phyloP scores from a whole-genome alignment of 1,140 invertebrate genomes.

The Tetraneura akinire region DNA sequence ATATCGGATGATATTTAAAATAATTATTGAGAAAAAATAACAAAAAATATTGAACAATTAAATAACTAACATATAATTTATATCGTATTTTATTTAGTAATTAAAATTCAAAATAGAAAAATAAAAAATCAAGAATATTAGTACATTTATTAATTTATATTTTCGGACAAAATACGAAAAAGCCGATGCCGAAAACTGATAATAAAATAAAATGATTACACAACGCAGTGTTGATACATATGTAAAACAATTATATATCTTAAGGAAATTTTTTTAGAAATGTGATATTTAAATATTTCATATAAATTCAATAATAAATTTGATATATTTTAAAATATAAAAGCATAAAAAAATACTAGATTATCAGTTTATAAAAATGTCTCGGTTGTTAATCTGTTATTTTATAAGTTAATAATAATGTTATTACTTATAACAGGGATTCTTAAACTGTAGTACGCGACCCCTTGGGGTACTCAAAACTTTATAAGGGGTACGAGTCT shows the following conservation, averaged over 20 bases:
- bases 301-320: too few species aligned
- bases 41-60: background rate
- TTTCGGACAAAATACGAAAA: background rate
- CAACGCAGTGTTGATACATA: constrained; percentile 2
- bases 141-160: background rate
- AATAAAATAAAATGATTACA: constrained; percentile 5
- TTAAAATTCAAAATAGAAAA: background rate
- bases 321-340: too few species aligned
- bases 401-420: too few species aligned
- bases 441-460: too few species aligned
- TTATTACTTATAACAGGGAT: too few species aligned
- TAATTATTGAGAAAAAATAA: background rate
- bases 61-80: background rate
- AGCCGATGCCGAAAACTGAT: constrained; percentile 30
- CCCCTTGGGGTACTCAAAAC: too few species aligned
- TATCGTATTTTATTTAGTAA: background rate
- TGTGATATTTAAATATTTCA: background rate
- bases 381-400: too few species aligned
- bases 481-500: too few species aligned
- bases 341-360: too few species aligned
- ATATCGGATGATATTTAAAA: background rate
- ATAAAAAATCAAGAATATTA: background rate
- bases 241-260: too few species aligned
- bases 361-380: too few species aligned
- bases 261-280: background rate